Conservation (phyloP, 2,888 invertebrate species). For the Eupithecia subumbrata region DNA sequence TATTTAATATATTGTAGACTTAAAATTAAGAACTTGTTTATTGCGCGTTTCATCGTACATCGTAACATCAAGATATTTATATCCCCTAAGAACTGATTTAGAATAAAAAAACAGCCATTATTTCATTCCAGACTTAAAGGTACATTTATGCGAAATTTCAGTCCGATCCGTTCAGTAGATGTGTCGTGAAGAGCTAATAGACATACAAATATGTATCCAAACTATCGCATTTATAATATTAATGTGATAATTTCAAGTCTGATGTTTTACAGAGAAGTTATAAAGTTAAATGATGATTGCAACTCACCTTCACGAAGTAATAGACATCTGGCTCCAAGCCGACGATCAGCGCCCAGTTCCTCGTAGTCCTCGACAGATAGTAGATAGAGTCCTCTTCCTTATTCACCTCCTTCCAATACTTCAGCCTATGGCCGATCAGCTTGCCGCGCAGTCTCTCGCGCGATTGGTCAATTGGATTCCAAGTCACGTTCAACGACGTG, state of each 20-base stretch:
- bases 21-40: too few relatives aligned
- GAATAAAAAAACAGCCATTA: too few relatives aligned
- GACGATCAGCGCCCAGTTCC: constrained; percentile 95
- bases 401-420: constrained; percentile 93
- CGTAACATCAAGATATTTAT: too few relatives aligned
- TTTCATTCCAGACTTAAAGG: too few relatives aligned
- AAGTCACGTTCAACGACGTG: constrained; percentile 95
- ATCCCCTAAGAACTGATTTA: too few relatives aligned
- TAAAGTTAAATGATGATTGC: neutral
- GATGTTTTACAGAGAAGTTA: neutral
- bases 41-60: too few relatives aligned
- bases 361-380: constrained; percentile 92
- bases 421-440: constrained; percentile 95
- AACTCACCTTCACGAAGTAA: constrained; percentile 91
- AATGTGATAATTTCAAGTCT: neutral
- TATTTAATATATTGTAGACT: neutral
- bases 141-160: too few relatives aligned
- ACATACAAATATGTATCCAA: too few relatives aligned
- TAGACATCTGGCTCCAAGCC: constrained; percentile 96
- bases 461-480: constrained; percentile 93
- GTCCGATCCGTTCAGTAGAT: too few relatives aligned
- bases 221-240: too few relatives aligned
- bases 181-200: too few relatives aligned
- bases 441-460: constrained; percentile 94
- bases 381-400: constrained; percentile 92